Conservation (phyloP, 2,888 invertebrate genomes). For the Cataglyphis altisquamis region DNA sequence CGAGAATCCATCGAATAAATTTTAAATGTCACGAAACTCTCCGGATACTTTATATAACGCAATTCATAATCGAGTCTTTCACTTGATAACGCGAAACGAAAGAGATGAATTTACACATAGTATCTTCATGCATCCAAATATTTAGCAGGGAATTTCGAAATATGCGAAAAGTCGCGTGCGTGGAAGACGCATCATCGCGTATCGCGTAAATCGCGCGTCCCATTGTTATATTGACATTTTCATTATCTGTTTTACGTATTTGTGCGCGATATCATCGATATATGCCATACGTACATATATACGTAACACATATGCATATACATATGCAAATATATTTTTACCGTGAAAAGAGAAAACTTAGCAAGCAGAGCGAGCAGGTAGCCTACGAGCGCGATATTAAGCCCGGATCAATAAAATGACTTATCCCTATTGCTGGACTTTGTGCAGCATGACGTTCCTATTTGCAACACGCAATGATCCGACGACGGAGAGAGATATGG, state of each 20-base stretch:
- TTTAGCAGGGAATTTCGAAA: neutral
- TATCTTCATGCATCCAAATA: slow-evolving; percentile 7
- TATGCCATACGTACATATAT: neutral
- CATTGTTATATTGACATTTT: slow-evolving; percentile 45
- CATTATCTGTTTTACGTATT: slow-evolving; percentile 48
- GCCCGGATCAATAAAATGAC: slow-evolving; percentile 54
- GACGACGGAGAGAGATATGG: neutral
- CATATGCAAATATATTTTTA: neutral
- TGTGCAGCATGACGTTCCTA: slow-evolving; percentile 37
- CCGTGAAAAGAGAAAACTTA: neutral
- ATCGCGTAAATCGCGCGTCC: slow-evolving; percentile 38
- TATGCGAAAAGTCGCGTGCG: slow-evolving; percentile 1
- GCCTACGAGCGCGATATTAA: slow-evolving; percentile 41
- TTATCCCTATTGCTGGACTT: slow-evolving; percentile 48
- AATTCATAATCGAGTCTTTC: slow-evolving; percentile 35
- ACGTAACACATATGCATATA: neutral
- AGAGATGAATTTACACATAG: neutral
- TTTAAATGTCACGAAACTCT: neutral
- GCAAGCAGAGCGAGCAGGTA: slow-evolving; percentile 1
- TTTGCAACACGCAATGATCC: slow-evolving; percentile 29
- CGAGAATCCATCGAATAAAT: neutral
- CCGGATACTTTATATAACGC: neutral
- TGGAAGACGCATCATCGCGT: slow-evolving; percentile 5
- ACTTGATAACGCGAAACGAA: slow-evolving; percentile 29
- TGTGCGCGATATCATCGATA: slow-evolving; percentile 20